Conservation (phyloP, 2,888 invertebrate species). For the Drosophila buzzatii region DNA sequence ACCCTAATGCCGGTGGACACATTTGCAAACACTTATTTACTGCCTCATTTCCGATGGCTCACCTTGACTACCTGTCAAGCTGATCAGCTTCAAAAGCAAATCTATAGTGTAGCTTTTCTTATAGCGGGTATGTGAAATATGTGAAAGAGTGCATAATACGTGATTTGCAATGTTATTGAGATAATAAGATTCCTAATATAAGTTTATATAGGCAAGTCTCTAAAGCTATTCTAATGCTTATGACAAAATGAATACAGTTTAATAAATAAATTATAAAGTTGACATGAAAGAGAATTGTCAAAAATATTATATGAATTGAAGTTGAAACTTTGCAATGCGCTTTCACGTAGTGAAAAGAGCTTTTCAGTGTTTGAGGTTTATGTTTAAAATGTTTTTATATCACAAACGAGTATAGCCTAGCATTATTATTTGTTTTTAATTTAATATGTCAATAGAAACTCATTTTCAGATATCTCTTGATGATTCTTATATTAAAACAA, state of each 20-base stretch:
- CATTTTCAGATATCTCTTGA: too few species aligned
- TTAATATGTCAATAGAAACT: not conserved
- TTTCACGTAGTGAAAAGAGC: too few species aligned
- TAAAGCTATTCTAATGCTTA: not conserved
- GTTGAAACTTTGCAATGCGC: too few species aligned
- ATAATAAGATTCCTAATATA: too few species aligned
- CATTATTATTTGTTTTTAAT: not conserved
- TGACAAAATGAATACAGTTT: not conserved
- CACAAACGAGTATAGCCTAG: too few species aligned
- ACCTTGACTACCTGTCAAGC: constrained; percentile 56
- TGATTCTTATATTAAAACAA: too few species aligned
- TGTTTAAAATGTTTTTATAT: too few species aligned
- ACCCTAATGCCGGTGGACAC: constrained; percentile 61
- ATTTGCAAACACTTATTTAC: constrained; percentile 51
- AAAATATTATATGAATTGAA: not conserved
- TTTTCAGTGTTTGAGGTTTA: too few species aligned
- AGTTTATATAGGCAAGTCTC: too few species aligned
- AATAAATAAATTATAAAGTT: not conserved
- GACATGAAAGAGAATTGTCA: too few species aligned
- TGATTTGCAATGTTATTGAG: not conserved
- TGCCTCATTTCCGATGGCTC: constrained; percentile 66
- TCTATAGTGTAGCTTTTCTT: constrained; percentile 14
- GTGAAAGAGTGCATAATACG: not conserved
- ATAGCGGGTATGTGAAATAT: not conserved
- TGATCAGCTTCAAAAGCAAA: constrained; percentile 49